A percentile compares a stretch with the other conserved stretches of the same genome.
Evolutionary conservation across 2,797 vertebrate species (phyloP).

Genomic region (Pseudopleuronectes americanus): DNA sequence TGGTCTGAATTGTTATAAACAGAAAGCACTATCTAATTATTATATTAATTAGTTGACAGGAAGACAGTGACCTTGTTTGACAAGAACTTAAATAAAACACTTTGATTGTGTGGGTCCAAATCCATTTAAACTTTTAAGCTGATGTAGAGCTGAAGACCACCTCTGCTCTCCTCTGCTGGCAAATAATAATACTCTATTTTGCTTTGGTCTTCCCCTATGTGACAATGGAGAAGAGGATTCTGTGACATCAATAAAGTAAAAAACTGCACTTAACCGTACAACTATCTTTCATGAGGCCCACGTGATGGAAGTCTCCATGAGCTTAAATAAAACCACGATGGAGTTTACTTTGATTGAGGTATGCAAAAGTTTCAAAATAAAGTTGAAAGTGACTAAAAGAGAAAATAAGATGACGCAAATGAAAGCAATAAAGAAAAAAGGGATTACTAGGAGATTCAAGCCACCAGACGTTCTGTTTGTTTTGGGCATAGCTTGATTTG

Average conservation of each 20-base stretch:
- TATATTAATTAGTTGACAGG: not conserved
- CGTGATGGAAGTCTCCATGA: conserved; percentile 39
- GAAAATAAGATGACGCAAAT: conserved; percentile 10
- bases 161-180: not conserved
- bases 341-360: conserved; percentile 6
- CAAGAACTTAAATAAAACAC: not conserved
- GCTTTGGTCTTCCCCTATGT: conserved; percentile 4
- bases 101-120: not conserved
- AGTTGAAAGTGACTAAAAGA: conserved; percentile 12
- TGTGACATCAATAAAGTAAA: conserved; percentile 13
- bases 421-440: not conserved
- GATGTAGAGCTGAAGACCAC: not conserved
- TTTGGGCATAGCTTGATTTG: not conserved
- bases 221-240: conserved; percentile 5
- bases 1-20: conserved; percentile 29
- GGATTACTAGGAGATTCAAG: not conserved
- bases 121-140: not conserved
- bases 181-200: conserved; percentile 2
- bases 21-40: conserved; percentile 8
- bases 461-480: conserved; percentile 10
- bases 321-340: conserved; percentile 6
- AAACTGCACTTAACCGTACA: conserved; percentile 28
- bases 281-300: conserved; percentile 22
- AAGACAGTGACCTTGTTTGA: not conserved
- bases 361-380: conserved; percentile 10